phyloP scores from a whole-genome alignment of 2,797 vertebrate species.

The Gambusia yucatana region DNA sequence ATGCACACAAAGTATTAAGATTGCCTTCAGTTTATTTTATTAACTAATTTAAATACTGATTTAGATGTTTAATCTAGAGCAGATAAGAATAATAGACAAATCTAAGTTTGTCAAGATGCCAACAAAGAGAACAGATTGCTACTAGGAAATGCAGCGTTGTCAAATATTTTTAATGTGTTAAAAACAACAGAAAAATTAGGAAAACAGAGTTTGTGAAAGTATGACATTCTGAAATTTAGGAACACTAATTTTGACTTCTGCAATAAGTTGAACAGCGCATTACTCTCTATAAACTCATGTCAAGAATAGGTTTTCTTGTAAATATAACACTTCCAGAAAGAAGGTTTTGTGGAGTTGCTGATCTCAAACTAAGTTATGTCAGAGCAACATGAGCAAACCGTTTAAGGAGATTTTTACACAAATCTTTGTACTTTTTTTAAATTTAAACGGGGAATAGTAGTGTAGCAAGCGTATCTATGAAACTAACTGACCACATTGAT shows the following conservation, averaged over 20 bases:
- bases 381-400: not conserved
- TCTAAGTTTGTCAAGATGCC: not conserved
- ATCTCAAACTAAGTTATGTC: not conserved
- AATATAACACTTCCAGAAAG: no score
- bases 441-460: not conserved
- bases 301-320: no score
- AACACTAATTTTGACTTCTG: not conserved
- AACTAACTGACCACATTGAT: not conserved
- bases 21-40: no score
- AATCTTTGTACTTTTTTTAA: not conserved
- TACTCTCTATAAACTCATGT: not conserved
- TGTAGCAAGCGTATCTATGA: not conserved
- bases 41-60: no score
- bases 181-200: not conserved
- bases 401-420: not conserved
- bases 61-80: no score
- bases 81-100: not conserved
- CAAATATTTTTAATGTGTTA: not conserved
- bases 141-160: not conserved
- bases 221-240: not conserved
- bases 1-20: no score
- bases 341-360: no score
- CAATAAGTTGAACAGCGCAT: not conserved
- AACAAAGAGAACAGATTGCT: not conserved
- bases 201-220: not conserved